Evolutionary conservation across 2,888 invertebrate species (phyloP).

Genomic region (Drosophila aldrichi): DNA sequence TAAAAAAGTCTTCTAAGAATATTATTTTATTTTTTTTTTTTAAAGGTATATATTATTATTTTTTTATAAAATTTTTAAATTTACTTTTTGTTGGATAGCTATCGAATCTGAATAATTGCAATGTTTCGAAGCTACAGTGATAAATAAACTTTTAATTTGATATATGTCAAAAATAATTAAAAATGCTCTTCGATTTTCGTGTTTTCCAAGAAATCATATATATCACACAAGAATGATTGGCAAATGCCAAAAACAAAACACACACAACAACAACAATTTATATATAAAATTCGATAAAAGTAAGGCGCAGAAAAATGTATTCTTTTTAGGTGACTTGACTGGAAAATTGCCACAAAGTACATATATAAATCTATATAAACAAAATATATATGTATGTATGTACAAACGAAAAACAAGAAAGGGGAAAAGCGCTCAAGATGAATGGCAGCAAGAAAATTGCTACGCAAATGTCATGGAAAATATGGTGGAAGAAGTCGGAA

Average conservation of each 20-base stretch:
- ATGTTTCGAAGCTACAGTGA: too few species aligned
- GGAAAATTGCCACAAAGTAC: slow-evolving; percentile 34
- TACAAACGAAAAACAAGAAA: neutral
- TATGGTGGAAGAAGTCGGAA: neutral
- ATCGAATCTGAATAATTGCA: neutral
- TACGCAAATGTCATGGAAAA: slow-evolving; percentile 26
- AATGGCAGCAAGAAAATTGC: slow-evolving; percentile 51
- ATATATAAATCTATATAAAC: neutral
- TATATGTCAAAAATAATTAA: neutral
- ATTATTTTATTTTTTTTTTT: too few species aligned
- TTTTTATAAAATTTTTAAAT: too few species aligned
- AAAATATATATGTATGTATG: too few species aligned
- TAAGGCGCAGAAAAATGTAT: slow-evolving; percentile 17
- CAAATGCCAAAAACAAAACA: slow-evolving; percentile 18
- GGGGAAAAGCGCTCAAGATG: slow-evolving; percentile 46
- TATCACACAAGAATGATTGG: slow-evolving; percentile 28
- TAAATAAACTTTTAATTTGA: too few species aligned
- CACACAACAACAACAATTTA: neutral
- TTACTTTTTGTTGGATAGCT: neutral
- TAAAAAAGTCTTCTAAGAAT: too few species aligned
- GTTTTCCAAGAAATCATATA: slow-evolving; percentile 1
- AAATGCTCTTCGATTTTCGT: neutral
- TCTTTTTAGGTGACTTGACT: slow-evolving; percentile 36
- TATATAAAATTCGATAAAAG: slow-evolving; percentile 5
- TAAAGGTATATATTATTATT: too few species aligned